phyloP scores from a whole-genome alignment of 2,113 vertebrate genomes.

The Aramus guarauna region DNA sequence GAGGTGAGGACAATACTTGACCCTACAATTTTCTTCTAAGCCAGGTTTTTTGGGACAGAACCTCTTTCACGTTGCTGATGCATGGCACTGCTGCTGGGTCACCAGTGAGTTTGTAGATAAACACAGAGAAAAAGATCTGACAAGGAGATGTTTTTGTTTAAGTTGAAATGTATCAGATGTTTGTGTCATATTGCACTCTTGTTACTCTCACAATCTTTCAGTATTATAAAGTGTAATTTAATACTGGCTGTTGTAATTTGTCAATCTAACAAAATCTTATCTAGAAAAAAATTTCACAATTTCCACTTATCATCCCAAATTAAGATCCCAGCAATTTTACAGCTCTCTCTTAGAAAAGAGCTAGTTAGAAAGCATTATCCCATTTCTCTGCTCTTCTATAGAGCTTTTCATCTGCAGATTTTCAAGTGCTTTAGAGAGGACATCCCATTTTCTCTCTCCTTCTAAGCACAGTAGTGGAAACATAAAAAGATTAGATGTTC shows the following conservation, averaged over 20 bases:
- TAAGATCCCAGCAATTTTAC: not conserved
- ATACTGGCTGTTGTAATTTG: not conserved
- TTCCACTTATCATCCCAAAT: not conserved
- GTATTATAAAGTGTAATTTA: not conserved
- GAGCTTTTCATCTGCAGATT: not conserved
- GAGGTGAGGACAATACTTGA: not conserved
- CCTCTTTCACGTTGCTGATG: fast-evolving
- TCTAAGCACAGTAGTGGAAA: not conserved
- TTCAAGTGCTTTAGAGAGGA: not conserved
- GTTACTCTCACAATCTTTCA: not conserved
- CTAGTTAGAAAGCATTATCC: not conserved
- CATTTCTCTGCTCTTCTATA: not conserved
- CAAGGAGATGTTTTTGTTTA: not conserved
- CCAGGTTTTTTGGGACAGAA: not conserved
- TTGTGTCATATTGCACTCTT: not conserved
- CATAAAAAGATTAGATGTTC: not conserved
- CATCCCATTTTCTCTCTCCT: not conserved
- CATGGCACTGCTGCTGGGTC: not conserved
- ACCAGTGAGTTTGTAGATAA: not conserved
- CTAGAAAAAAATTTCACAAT: not conserved
- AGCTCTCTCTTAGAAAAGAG: not conserved
- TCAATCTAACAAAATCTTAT: not conserved
- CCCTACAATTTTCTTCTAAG: not conserved
- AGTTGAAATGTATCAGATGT: not conserved
- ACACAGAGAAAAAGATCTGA: not conserved